phyloP scores from a whole-genome alignment of 2,797 vertebrate species.

The Anguilla marmorata region DNA sequence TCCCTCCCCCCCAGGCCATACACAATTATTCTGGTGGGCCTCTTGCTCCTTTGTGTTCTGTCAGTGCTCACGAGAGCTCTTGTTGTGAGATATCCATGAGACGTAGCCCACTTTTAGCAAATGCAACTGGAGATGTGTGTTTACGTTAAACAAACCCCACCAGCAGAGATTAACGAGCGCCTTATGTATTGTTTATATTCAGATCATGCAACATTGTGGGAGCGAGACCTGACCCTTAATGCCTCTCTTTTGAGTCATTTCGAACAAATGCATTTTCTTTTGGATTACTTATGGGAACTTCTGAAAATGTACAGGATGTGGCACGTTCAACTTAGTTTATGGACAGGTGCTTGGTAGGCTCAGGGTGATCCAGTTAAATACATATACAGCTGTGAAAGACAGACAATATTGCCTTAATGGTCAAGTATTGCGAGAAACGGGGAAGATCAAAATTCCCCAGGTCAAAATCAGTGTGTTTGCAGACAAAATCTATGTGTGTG shows the following conservation, averaged over 20 bases:
- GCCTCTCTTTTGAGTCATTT: neutral
- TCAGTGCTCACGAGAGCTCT: neutral
- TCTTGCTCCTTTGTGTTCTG: neutral
- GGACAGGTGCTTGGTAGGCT: neutral
- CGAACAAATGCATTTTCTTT: neutral
- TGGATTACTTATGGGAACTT: neutral
- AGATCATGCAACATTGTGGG: neutral
- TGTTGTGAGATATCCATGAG: slow-evolving; percentile 8
- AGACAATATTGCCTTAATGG: neutral
- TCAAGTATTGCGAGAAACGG: neutral
- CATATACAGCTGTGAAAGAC: neutral
- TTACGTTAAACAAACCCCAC: slow-evolving; percentile 13
- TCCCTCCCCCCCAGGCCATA: neutral
- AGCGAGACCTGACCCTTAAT: neutral
- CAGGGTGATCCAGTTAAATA: neutral
- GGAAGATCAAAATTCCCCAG: neutral
- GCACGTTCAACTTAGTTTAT: neutral
- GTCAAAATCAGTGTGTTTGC: neutral
- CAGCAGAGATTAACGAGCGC: neutral
- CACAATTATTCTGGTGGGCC: neutral
- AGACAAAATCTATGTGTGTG: neutral
- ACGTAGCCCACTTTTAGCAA: neutral
- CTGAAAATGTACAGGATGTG: neutral
- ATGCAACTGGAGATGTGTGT: slow-evolving; percentile 20
- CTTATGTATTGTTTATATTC: neutral